These are phyloP conservation scores for Gastrophysa polygoni DNA, from an alignment of 2,888 invertebrate species.

Conservation along the genomic window DNA sequence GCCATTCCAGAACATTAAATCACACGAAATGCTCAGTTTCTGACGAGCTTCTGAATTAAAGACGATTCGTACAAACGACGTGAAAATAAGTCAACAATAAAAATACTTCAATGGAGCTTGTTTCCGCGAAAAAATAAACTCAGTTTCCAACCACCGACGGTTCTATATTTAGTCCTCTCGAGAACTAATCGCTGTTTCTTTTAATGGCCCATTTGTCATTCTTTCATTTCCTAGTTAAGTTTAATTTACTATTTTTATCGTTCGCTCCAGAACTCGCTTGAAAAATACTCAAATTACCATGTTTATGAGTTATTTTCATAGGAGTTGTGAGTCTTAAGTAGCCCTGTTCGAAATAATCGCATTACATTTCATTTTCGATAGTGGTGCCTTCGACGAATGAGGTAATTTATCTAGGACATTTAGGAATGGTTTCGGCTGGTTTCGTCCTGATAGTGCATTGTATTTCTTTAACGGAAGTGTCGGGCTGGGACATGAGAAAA, in stretches of 20 bases:
- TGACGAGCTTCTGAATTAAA: too few species aligned
- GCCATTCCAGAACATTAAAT: too few species aligned
- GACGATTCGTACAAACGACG: background rate
- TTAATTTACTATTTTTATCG: constrained; percentile 30
- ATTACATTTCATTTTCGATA: constrained; percentile 15
- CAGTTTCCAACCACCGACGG: constrained; percentile 8
- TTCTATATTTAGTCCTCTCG: constrained; percentile 21
- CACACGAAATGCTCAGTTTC: too few species aligned
- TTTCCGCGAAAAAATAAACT: constrained; percentile 16
- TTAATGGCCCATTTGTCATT: constrained; percentile 32
- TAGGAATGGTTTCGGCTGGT: background rate
- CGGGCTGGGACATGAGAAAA: too few species aligned
- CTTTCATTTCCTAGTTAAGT: constrained; percentile 28
- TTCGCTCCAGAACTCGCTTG: constrained; percentile 13
- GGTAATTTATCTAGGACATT: constrained; percentile 17
- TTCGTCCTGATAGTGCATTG: background rate
- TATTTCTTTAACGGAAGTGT: background rate
- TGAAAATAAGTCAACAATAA: constrained; percentile 12
- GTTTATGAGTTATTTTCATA: constrained; percentile 28
- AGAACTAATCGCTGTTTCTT: constrained; percentile 22
- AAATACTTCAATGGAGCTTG: constrained; percentile 4
- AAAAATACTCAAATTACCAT: constrained; percentile 21
- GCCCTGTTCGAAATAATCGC: constrained; percentile 21
- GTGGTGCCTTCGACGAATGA: constrained; percentile 10
- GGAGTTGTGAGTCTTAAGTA: constrained; percentile 16